Evolutionary conservation across 2,888 invertebrate species (phyloP).

Genomic region (Oligia latruncula): DNA sequence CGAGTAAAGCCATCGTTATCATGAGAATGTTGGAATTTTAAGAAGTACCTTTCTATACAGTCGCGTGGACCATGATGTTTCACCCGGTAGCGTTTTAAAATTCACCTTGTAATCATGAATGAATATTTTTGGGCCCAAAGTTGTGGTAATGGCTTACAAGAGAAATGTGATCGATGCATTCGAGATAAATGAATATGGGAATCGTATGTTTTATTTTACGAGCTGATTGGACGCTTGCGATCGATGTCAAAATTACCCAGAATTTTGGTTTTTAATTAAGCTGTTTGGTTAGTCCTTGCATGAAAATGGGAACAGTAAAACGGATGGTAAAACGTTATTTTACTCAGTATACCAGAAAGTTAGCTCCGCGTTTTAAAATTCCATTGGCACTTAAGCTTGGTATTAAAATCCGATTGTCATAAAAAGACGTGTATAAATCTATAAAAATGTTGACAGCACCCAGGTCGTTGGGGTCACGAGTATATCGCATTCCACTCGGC

Average conservation of each 20-base stretch:
- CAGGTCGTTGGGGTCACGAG: slow-evolving; percentile 72
- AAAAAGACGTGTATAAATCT: slow-evolving; percentile 70
- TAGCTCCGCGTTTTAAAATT: slow-evolving; percentile 41
- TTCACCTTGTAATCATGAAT: slow-evolving; percentile 74
- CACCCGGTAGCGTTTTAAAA: slow-evolving; percentile 77
- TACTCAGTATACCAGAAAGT: slow-evolving; percentile 10
- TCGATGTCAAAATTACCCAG: slow-evolving; percentile 51
- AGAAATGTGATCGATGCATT: slow-evolving; percentile 76
- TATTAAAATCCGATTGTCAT: slow-evolving; percentile 71
- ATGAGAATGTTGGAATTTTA: slow-evolving; percentile 73
- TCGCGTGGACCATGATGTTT: slow-evolving; percentile 66
- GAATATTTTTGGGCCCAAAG: slow-evolving; percentile 73
- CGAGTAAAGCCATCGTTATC: slow-evolving; percentile 71
- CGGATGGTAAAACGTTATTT: slow-evolving; percentile 23
- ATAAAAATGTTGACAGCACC: slow-evolving; percentile 74
- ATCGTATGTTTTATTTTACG: slow-evolving; percentile 64
- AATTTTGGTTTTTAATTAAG: slow-evolving; percentile 57
- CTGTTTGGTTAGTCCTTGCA: slow-evolving; percentile 33
- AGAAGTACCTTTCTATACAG: slow-evolving; percentile 70
- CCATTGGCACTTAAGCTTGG: slow-evolving; percentile 39
- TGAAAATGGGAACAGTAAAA: slow-evolving; percentile 20
- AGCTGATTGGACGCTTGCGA: slow-evolving; percentile 47
- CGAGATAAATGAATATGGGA: slow-evolving; percentile 67
- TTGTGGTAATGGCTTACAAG: slow-evolving; percentile 72
- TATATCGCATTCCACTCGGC: slow-evolving; percentile 72